Evolutionary conservation across 1,140 invertebrate species (phyloP).

Genomic region (Sminthurinus signatus): DNA sequence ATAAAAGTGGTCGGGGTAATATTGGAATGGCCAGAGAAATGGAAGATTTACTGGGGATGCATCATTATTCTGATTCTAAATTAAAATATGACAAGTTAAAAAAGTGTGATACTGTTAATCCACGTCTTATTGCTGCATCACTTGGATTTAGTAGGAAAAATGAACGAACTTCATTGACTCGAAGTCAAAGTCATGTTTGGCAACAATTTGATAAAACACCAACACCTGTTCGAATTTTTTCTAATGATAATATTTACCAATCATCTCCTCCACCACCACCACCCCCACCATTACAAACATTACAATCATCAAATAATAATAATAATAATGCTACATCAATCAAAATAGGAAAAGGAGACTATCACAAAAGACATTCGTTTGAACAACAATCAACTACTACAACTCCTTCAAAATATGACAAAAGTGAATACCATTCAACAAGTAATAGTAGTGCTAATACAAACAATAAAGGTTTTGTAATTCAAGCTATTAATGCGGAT

Average conservation of each 20-base stretch:
- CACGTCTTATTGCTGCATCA: not conserved
- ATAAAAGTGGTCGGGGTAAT: not conserved
- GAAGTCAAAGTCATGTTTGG: slow-evolving; percentile 41
- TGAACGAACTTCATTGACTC: slow-evolving; percentile 26
- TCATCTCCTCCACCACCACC: not conserved
- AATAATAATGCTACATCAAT: not conserved
- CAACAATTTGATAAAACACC: not conserved
- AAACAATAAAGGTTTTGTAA: not conserved
- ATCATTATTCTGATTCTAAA: not conserved
- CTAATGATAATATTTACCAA: slow-evolving; percentile 25
- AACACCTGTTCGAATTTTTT: not conserved
- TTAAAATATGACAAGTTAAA: slow-evolving; percentile 11
- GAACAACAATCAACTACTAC: not conserved
- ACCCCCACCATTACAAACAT: not conserved
- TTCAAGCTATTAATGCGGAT: not conserved
- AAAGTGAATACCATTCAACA: not conserved
- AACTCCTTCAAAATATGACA: not conserved
- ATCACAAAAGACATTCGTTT: too few relatives aligned
- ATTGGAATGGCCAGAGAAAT: slow-evolving; percentile 24
- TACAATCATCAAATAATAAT: not conserved
- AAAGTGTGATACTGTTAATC: slow-evolving; percentile 32
- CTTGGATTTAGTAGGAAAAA: not conserved
- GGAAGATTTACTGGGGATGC: slow-evolving; percentile 8
- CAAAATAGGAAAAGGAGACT: not conserved
- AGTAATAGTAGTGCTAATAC: not conserved